Evolutionary conservation across 2,113 vertebrate species (phyloP).

Genomic region (Campylomormyrus numenius): DNA sequence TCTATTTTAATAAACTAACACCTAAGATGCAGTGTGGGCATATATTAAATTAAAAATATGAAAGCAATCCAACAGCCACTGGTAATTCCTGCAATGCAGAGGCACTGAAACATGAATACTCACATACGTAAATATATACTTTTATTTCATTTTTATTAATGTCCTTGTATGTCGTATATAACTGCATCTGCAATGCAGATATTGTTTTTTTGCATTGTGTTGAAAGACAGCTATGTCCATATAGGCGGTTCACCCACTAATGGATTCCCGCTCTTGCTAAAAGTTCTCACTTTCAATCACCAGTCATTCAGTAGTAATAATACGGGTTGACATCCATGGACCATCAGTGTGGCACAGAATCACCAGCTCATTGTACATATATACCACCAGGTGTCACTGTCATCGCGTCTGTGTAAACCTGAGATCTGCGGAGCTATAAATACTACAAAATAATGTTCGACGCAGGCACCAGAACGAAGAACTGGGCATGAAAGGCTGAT

Average conservation of each 20-base stretch:
- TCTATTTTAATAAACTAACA: too few relatives aligned
- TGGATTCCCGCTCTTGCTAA: neutral
- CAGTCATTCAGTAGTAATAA: neutral
- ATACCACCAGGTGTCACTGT: neutral
- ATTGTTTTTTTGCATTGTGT: neutral
- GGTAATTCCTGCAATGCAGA: neutral
- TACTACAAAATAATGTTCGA: conserved; percentile 24
- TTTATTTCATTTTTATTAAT: neutral
- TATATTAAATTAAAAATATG: neutral
- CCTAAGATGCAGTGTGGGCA: neutral
- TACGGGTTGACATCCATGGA: neutral
- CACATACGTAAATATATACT: neutral
- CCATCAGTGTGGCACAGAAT: neutral
- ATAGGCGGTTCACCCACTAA: neutral
- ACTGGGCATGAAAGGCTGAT: conserved; percentile 1
- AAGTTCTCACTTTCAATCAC: neutral
- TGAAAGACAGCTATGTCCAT: neutral
- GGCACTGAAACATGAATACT: neutral
- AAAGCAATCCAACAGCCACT: neutral
- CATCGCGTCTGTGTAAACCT: conserved; percentile 44
- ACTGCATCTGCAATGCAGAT: neutral
- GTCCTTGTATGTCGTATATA: neutral
- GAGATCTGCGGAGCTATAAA: conserved; percentile 47
- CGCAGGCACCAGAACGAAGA: conserved; percentile 8
- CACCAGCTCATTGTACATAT: neutral